A percentile compares a stretch with the other conserved stretches of the same genome.
Conservation (phyloP, 2,113 vertebrate genomes). For the Notechis scutatus region DNA sequence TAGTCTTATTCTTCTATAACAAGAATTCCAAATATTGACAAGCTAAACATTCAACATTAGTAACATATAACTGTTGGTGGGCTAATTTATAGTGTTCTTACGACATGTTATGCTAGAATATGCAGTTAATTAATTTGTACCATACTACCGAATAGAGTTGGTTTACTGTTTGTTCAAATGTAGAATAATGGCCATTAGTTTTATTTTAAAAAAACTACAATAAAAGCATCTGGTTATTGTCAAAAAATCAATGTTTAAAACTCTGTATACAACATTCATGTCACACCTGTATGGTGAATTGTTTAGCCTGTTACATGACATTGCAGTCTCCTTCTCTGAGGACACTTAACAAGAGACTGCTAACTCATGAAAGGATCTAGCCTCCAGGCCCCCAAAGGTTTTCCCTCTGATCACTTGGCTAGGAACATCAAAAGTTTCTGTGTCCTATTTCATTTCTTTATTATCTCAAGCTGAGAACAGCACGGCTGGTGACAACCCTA, state of each 20-base stretch:
- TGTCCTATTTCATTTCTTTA: conserved; percentile 22
- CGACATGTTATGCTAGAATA: background rate
- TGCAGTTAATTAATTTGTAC: background rate
- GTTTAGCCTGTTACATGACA: background rate
- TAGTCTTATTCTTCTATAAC: background rate
- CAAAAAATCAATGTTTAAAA: background rate
- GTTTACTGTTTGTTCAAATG: background rate
- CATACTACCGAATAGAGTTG: background rate
- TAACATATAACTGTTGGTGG: background rate
- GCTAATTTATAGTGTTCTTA: background rate
- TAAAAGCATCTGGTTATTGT: background rate
- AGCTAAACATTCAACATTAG: background rate
- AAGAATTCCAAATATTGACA: background rate
- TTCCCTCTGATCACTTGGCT: conserved; percentile 17
- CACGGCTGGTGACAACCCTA: conserved; percentile 30
- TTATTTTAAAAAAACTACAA: background rate
- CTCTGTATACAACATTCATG: background rate
- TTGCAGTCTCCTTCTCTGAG: background rate
- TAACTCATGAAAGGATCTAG: conserved; percentile 16
- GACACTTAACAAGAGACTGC: conserved; percentile 7
- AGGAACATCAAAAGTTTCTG: conserved; percentile 15
- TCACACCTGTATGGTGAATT: background rate
- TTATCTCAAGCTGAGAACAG: conserved; percentile 34
- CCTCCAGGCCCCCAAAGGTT: conserved; percentile 13
- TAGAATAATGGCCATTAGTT: background rate